Evolutionary conservation across 2,888 invertebrate species (phyloP).

Genomic region (Eugnorisma glareosa): DNA sequence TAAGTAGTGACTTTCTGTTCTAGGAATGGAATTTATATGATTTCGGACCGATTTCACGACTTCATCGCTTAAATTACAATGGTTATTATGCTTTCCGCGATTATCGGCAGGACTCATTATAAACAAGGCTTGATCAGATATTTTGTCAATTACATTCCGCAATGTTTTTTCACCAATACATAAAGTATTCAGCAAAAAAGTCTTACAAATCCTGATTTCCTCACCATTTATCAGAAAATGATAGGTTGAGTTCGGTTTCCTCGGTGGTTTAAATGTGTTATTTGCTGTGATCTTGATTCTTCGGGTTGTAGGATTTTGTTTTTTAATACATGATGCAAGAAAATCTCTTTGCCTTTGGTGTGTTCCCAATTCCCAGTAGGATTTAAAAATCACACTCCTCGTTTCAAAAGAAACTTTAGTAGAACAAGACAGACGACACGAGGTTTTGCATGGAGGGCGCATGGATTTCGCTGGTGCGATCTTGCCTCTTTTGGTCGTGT

Average conservation of each 20-base stretch:
- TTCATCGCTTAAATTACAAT: constrained; percentile 54
- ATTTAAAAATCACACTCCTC: constrained; percentile 54
- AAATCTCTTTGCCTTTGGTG: constrained; percentile 57
- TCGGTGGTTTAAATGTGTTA: constrained; percentile 47
- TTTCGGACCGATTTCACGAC: constrained; percentile 54
- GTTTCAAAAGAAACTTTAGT: constrained; percentile 54
- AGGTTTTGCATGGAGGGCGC: constrained; percentile 52
- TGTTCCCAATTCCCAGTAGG: constrained; percentile 57
- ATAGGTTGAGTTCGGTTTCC: constrained; percentile 61
- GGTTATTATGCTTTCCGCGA: constrained; percentile 56
- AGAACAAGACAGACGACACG: constrained; percentile 56
- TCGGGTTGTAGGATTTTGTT: constrained; percentile 51
- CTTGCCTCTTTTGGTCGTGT: constrained; percentile 50
- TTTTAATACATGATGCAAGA: constrained; percentile 59
- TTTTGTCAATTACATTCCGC: too few relatives aligned
- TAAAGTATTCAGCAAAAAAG: too few relatives aligned
- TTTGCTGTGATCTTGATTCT: constrained; percentile 50
- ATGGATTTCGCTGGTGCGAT: constrained; percentile 52
- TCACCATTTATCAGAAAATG: constrained; percentile 51
- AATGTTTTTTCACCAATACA: too few relatives aligned
- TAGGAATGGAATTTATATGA: constrained; percentile 64
- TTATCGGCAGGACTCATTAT: too few relatives aligned
- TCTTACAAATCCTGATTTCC: constrained; percentile 62
- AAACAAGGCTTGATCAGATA: too few relatives aligned
- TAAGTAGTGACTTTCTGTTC: constrained; percentile 64